Percentiles rank a stretch among this genome's conserved stretches.
These are phyloP conservation scores for Plemyria rubiginata DNA, from an alignment of 2,888 invertebrate species.

Conservation along the genomic window DNA sequence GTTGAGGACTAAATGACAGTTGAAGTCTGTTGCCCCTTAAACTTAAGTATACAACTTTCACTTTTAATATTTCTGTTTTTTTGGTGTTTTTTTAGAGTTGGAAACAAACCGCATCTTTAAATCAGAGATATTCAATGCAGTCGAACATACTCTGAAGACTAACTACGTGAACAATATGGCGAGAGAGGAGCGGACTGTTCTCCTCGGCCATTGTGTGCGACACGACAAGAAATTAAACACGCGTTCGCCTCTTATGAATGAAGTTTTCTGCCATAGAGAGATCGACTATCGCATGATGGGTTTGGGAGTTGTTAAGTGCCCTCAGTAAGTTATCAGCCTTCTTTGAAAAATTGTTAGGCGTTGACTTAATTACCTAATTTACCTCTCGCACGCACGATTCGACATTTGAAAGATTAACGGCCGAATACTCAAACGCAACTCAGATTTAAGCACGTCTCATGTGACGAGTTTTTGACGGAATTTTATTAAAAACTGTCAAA, in stretches of 20 bases:
- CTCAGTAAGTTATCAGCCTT: constrained; percentile 53
- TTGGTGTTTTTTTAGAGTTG: constrained; percentile 69
- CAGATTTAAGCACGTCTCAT: too few relatives aligned
- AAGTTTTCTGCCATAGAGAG: constrained; percentile 81
- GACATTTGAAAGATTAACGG: too few relatives aligned
- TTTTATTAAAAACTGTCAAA: too few relatives aligned
- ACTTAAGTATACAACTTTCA: too few relatives aligned
- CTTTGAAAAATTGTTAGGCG: too few relatives aligned
- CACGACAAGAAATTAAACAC: constrained; percentile 84
- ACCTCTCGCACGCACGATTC: too few relatives aligned
- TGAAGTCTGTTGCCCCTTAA: too few relatives aligned
- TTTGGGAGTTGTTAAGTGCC: constrained; percentile 75
- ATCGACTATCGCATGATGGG: constrained; percentile 86
- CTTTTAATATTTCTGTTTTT: not conserved
- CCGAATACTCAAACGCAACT: too few relatives aligned
- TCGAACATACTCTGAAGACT: constrained; percentile 75
- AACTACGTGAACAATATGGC: constrained; percentile 68
- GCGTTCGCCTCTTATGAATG: constrained; percentile 85
- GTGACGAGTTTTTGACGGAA: too few relatives aligned
- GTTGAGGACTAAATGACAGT: too few relatives aligned
- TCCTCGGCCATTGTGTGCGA: constrained; percentile 81
- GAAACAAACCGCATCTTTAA: constrained; percentile 86
- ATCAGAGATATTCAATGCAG: constrained; percentile 85
- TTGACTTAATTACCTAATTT: too few relatives aligned
- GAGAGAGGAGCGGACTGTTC: constrained; percentile 79